Conservation (phyloP, 2,888 invertebrate genomes). For the Mellilla xanthometata region DNA sequence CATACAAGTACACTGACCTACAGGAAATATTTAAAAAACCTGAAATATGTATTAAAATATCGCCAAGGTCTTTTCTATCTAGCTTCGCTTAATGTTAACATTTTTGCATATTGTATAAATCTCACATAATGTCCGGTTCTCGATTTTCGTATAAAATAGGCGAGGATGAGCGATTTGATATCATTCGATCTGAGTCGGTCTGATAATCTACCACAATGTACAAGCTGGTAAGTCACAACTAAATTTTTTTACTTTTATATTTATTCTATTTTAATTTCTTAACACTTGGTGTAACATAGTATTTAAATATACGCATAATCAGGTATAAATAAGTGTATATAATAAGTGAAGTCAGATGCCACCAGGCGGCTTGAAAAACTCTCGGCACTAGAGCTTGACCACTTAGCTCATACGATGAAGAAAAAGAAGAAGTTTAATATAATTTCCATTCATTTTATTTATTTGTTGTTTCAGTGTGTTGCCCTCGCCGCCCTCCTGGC, state of each 20-base stretch:
- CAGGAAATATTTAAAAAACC: too few species aligned
- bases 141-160: constrained; percentile 20
- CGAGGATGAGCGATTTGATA: constrained; percentile 4
- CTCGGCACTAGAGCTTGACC: too few species aligned
- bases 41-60: too few species aligned
- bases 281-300: too few species aligned
- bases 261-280: not conserved
- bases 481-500: constrained; percentile 33
- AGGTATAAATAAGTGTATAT: too few species aligned
- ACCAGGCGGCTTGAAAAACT: too few species aligned
- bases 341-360: too few species aligned
- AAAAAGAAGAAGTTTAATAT: too few species aligned
- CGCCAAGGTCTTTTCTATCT: not conserved
- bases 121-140: not conserved
- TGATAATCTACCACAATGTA: constrained; percentile 25
- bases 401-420: too few species aligned
- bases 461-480: constrained; percentile 26
- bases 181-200: constrained; percentile 24
- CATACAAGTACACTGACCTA: too few species aligned
- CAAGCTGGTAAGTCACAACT: constrained; percentile 23
- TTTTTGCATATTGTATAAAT: too few species aligned
- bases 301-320: too few species aligned
- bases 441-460: not conserved
- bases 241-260: not conserved
- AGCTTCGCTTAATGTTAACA: not conserved